phyloP scores from a whole-genome alignment of 2,888 invertebrate species.

The Sialis fuliginosa region DNA sequence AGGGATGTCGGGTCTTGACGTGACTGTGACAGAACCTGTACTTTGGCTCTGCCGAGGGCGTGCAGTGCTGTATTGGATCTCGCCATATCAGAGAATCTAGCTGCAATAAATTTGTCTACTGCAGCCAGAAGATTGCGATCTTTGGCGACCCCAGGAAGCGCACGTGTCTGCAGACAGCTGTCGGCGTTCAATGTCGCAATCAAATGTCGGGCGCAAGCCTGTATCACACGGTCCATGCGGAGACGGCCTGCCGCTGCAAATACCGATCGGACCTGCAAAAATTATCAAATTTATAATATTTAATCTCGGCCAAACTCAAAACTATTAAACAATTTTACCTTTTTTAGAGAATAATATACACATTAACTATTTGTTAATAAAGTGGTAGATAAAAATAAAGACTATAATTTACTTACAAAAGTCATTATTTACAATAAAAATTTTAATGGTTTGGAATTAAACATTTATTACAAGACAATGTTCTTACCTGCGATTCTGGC shows the following conservation, averaged over 20 bases:
- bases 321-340: background rate
- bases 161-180: conserved; percentile 38
- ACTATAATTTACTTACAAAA: background rate
- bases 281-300: background rate
- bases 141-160: conserved; percentile 39
- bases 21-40: conserved; percentile 59
- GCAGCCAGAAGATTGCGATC: conserved; percentile 38
- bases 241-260: conserved; percentile 65
- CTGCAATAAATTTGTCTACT: conserved; percentile 46
- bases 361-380: background rate
- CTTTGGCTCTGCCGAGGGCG: conserved; percentile 45
- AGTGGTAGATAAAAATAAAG: background rate
- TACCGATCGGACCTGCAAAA: conserved; percentile 46
- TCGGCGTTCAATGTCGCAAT: conserved; percentile 42
- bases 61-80: conserved; percentile 37
- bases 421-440: no score
- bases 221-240: conserved; percentile 55
- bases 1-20: conserved; percentile 43
- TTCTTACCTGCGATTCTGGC: conserved; percentile 25
- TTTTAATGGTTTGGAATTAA: background rate
- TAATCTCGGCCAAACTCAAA: background rate
- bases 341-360: conserved; percentile 3
- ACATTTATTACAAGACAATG: background rate
- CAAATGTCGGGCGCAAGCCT: conserved; percentile 51
- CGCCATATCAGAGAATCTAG: conserved; percentile 23